Percentiles rank a stretch among this genome's conserved stretches.
Conservation (phyloP, 2,888 invertebrate genomes). For the Unio delphinus region DNA sequence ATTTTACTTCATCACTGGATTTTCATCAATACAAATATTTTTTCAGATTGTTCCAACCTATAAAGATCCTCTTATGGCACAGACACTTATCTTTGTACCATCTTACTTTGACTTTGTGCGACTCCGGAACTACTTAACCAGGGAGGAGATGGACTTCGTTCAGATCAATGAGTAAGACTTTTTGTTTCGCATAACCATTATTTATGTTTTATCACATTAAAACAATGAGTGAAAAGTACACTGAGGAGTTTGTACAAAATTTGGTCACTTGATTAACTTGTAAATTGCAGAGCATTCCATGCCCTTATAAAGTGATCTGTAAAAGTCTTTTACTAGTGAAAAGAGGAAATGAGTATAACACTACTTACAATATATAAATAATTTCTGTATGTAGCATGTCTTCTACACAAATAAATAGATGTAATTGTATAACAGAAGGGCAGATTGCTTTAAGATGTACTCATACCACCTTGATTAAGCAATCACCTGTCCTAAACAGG, state of each 20-base stretch:
- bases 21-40: neutral
- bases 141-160: conserved; percentile 88
- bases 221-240: neutral
- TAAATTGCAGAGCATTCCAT: too few relatives aligned
- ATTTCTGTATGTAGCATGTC: too few relatives aligned
- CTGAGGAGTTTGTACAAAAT: neutral
- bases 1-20: neutral
- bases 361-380: too few relatives aligned
- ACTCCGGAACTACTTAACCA: conserved; percentile 91
- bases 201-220: neutral
- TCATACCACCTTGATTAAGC: too few relatives aligned
- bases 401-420: too few relatives aligned
- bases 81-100: conserved; percentile 89
- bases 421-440: too few relatives aligned
- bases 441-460: too few relatives aligned
- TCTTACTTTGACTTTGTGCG: conserved; percentile 96
- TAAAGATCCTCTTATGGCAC: conserved; percentile 79
- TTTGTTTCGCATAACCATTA: neutral
- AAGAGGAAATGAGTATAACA: too few relatives aligned
- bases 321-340: too few relatives aligned
- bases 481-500: too few relatives aligned
- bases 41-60: conserved; percentile 85
- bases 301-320: neutral
- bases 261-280: too few relatives aligned
- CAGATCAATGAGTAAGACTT: conserved; percentile 89